Base-by-base conservation (phyloP, 1,140 invertebrate species). In the Sycophila sp. region DNA sequence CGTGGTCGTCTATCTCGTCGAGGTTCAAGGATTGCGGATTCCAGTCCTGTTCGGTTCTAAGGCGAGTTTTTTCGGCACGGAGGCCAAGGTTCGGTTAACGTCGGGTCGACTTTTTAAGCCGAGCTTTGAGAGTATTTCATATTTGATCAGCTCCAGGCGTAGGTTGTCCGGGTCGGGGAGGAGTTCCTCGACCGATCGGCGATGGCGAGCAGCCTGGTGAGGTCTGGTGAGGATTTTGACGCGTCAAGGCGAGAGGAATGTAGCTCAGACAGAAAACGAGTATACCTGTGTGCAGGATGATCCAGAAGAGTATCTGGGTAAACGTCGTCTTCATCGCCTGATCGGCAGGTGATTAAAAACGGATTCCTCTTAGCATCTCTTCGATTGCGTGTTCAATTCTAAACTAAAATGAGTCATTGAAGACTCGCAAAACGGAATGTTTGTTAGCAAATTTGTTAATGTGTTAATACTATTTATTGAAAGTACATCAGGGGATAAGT, bases 61-160 rank as follows among this genome's bases (percentile, higher is more conserved):
- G 11, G 93, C 89, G 34, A 93, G 83, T 60, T 92, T 89, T 65
- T 88, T 85, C 0, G 92, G 90, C 10, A 89, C 85, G 28, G 73
- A 86, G 76, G 83, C 81, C 59, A 92, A 80, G 10, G 89, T 89
- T 49, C 88, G 83, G 6, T 91, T 92, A 19, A 94, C 89, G 76
- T 93, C 93, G 19, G 93, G 93, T 65, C 90, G 89, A 8, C 83
- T 82, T 42, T 87, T 87, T n/a, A 94, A 85, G 5, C 92, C 92
- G 64, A 94, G 86, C 80, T 94, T 94, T 7, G 88, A 89, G 13
- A 94, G 83, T 71, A 94, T 94, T 81, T 94, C 92, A 49, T 89
- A 88, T 78, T 94, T 93, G 74, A 94, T 93, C 2, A 91, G 90
- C 77, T 94, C 92, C 30, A 94, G 83, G 53, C 92, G 86, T 24